Conservation (phyloP, 2,888 invertebrate genomes). For the Caenorhabditis sulstoni region DNA sequence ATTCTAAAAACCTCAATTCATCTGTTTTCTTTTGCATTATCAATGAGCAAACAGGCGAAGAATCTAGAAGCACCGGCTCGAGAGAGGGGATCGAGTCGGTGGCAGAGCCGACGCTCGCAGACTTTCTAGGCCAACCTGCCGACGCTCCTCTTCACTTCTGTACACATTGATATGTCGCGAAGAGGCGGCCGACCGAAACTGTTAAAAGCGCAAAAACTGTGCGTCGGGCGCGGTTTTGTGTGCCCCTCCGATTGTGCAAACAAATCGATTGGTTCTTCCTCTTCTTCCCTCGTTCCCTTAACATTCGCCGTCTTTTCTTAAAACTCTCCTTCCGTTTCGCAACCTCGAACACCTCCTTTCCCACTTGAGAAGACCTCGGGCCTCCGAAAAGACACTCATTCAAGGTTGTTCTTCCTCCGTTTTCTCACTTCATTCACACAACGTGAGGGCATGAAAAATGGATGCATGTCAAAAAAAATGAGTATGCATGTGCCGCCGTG, state of each 20-base stretch:
- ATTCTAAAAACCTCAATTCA: no score
- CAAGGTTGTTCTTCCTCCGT: not conserved
- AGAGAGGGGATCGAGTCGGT: no score
- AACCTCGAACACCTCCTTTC: not conserved
- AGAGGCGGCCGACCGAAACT: slow-evolving; percentile 47
- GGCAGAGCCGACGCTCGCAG: no score
- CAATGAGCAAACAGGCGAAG: no score
- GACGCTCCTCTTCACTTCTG: no score
- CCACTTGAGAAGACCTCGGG: slow-evolving; percentile 21
- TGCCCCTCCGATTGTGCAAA: slow-evolving; percentile 40
- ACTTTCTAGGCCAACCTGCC: not conserved
- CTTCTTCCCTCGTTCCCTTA: slow-evolving; percentile 15
- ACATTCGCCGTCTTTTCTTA: slow-evolving; percentile 14
- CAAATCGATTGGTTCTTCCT: slow-evolving; percentile 40
- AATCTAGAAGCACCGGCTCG: no score
- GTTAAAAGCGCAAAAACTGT: slow-evolving; percentile 55
- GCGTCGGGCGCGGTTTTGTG: slow-evolving; percentile 2
- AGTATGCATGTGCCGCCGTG: slow-evolving; percentile 47
- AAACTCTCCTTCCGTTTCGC: slow-evolving; percentile 4
- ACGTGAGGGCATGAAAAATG: slow-evolving; percentile 53
- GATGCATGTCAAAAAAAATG: slow-evolving; percentile 50
- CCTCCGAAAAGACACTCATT: not conserved
- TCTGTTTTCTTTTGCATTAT: no score
- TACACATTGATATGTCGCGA: slow-evolving; percentile 23
- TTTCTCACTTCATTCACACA: slow-evolving; percentile 9